Evolutionary conservation across 2,797 vertebrate genomes (phyloP).

Genomic region (Melanotaenia nigrans): DNA sequence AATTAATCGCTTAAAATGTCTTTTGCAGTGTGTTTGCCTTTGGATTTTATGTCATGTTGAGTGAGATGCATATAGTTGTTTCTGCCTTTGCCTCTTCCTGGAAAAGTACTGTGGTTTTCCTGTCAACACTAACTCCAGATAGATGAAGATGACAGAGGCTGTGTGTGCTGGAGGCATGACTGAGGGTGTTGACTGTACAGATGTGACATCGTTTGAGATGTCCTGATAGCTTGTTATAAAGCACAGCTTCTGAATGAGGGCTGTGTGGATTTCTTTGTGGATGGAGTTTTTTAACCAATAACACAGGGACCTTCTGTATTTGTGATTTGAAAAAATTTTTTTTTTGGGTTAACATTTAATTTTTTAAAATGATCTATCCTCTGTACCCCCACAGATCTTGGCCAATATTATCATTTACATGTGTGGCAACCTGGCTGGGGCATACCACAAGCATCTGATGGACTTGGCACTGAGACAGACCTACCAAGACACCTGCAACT

Average conservation of each 20-base stretch:
- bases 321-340: background rate
- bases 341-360: background rate
- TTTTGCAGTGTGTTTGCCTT: no score
- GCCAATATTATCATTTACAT: slow-evolving; percentile 97
- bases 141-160: background rate
- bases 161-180: no score
- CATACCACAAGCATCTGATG: slow-evolving; percentile 98
- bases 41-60: no score
- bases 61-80: background rate
- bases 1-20: no score
- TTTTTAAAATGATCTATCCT: background rate
- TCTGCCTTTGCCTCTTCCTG: background rate
- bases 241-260: background rate
- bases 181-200: no score
- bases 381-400: slow-evolving; percentile 85
- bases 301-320: no score
- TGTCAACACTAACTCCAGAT: background rate
- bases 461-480: slow-evolving; percentile 95
- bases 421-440: slow-evolving; percentile 96
- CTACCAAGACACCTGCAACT: slow-evolving; percentile 97
- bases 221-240: background rate
- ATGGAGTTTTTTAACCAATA: background rate
- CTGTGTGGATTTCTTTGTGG: background rate
- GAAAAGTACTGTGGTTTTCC: background rate
- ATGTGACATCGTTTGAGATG: no score